Percentiles rank a stretch among this genome's conserved stretches.
Evolutionary conservation across 2,888 invertebrate species (phyloP).

Genomic region (Buathra laborator): DNA sequence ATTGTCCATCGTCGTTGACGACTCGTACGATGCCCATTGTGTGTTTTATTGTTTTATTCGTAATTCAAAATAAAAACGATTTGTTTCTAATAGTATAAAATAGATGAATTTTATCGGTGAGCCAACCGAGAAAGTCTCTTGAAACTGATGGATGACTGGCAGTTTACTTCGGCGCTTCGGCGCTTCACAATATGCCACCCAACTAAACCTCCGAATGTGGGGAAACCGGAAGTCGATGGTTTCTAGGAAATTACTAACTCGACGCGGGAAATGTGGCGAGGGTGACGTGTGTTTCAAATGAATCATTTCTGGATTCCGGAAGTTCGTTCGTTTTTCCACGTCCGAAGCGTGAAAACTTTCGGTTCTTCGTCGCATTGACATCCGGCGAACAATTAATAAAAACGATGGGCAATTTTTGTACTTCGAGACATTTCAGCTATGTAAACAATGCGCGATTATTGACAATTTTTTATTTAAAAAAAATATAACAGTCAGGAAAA

Average conservation of each 20-base stretch:
- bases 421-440: not conserved
- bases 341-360: not conserved
- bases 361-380: not conserved
- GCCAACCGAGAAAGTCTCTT: not conserved
- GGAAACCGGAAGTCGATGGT: not conserved
- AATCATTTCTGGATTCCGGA: not conserved
- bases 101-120: not conserved
- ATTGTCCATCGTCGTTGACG: conserved; percentile 92
- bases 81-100: not conserved
- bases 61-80: not conserved
- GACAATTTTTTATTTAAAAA: not conserved
- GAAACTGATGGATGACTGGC: conserved; percentile 55
- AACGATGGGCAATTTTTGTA: not conserved
- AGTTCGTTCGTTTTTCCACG: not conserved
- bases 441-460: not conserved
- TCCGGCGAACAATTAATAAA: not conserved
- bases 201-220: not conserved
- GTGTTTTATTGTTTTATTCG: not conserved
- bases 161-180: conserved; percentile 36
- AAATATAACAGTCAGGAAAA: not conserved
- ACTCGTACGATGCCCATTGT: conserved; percentile 88
- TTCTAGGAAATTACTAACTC: not conserved
- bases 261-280: not conserved
- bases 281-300: not conserved
- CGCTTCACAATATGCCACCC: not conserved